These are phyloP conservation scores for Ginglymostoma cirratum DNA, from an alignment of 2,113 vertebrate genomes.

Conservation along the genomic window DNA sequence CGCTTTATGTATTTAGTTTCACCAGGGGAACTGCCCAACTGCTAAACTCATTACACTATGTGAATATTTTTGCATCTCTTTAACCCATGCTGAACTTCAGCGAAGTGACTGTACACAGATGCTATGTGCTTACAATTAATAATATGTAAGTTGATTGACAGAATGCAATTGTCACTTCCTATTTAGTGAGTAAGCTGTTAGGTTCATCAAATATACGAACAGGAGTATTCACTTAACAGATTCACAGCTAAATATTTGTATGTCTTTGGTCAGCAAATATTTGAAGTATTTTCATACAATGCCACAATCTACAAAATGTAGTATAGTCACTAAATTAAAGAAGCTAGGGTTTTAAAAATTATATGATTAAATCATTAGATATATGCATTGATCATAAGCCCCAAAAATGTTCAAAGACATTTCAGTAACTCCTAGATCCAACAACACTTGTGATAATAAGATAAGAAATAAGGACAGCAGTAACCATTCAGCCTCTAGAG, in stretches of 20 bases:
- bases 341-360: background rate
- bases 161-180: constrained; percentile 4
- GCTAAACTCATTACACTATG: constrained; percentile 34
- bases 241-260: background rate
- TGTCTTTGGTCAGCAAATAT: background rate
- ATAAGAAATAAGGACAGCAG: background rate
- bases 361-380: background rate
- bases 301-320: background rate
- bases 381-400: background rate
- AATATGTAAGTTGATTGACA: constrained; percentile 25
- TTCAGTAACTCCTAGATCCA: background rate
- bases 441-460: background rate
- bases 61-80: constrained; percentile 38
- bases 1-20: constrained; percentile 15
- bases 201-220: background rate
- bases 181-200: constrained; percentile 21
- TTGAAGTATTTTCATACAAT: background rate
- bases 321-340: background rate
- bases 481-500: background rate
- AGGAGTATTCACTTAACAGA: background rate
- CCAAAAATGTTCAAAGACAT: background rate
- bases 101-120: constrained; percentile 24
- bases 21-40: constrained; percentile 23
- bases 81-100: constrained; percentile 14
- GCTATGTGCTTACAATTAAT: constrained; percentile 26